Evolutionary conservation across 2,888 invertebrate genomes (phyloP), one percentile per base, ranked within the genome.

Genomic region (Pristionchus entomophagus): DNA sequence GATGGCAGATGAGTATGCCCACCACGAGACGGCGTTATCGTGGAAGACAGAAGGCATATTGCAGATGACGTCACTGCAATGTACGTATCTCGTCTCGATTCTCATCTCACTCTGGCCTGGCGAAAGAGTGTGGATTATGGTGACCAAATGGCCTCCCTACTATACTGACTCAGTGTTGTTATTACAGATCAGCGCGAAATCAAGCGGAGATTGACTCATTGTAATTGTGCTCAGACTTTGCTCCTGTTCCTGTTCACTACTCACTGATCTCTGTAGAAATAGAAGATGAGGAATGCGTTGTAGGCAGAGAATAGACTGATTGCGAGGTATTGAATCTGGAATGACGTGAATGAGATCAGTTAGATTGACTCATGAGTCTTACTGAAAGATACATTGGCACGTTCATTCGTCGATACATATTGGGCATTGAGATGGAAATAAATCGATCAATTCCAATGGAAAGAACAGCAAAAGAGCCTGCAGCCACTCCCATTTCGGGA

Each of bases 401-500:
- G 32, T 73, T 73, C 32, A 73, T 38, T 41, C 41, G 19, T 6
- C 73, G 41, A n/a, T 73, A 73, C 12, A n/a, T 10, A 73, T 32
- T 73, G n/a, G 73, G 32, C 38, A 73, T 45, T n/a, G 73, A 6
- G n/a, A 73, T 73, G 0, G 73, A 73, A 10, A 73, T 17, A 32
- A 73, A 73, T 73, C 73, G 41, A 73, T 73, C 73, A 41, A 73
- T 73, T 41, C 73, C 73, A 26, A 73, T 73, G n/a, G 41, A 73
- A 26, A 73, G 73, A 73, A 73, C 73, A 45, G 73, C 26, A 5
- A 73, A 73, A 19, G 73, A 41, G 29, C 73, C 73, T 1, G 73
- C 73, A n/a, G 73, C 73, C 3, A 73, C 73, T 41, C 73, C 73
- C 73, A 73, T 73, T 26, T 73, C 73, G n/a, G 73, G 73, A 73